Percentiles rank a stretch among this genome's conserved stretches.
phyloP scores from a whole-genome alignment of 2,888 invertebrate species.

The Limnephilus marmoratus region DNA sequence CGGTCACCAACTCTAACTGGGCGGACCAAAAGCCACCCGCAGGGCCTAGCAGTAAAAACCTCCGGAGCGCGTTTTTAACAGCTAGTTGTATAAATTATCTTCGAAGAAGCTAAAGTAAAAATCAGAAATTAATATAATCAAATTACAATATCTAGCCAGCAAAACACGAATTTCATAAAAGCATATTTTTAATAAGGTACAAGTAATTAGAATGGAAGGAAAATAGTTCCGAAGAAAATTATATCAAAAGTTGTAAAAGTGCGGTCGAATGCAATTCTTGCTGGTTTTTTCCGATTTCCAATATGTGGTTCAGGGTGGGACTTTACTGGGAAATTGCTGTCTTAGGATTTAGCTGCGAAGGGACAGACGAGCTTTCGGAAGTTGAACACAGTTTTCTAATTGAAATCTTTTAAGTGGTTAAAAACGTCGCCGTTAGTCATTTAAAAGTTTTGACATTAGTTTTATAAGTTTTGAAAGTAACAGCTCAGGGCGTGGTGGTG shows the following conservation, averaged over 20 bases:
- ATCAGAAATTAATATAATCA: too few species aligned
- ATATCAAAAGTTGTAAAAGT: neutral
- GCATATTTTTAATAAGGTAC: too few species aligned
- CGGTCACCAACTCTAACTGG: too few species aligned
- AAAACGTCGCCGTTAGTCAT: neutral
- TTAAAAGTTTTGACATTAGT: constrained; percentile 34
- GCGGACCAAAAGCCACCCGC: too few species aligned
- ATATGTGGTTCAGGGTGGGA: neutral
- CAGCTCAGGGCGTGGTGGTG: neutral
- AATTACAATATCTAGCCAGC: too few species aligned
- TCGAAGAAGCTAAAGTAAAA: too few species aligned
- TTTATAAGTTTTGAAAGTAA: neutral
- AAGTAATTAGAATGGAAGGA: too few species aligned
- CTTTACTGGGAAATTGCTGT: neutral
- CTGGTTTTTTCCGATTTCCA: constrained; percentile 23
- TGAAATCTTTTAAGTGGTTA: constrained; percentile 59
- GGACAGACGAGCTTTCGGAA: neutral
- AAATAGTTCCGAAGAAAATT: neutral
- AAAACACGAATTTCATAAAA: too few species aligned
- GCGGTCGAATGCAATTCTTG: neutral
- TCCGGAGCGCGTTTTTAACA: too few species aligned
- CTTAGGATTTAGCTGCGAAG: neutral
- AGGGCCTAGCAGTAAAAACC: too few species aligned
- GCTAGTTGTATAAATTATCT: too few species aligned
- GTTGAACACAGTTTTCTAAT: constrained; percentile 62